Conservation (phyloP, 2,888 invertebrate genomes). For the Tetrapedia diversipes region DNA sequence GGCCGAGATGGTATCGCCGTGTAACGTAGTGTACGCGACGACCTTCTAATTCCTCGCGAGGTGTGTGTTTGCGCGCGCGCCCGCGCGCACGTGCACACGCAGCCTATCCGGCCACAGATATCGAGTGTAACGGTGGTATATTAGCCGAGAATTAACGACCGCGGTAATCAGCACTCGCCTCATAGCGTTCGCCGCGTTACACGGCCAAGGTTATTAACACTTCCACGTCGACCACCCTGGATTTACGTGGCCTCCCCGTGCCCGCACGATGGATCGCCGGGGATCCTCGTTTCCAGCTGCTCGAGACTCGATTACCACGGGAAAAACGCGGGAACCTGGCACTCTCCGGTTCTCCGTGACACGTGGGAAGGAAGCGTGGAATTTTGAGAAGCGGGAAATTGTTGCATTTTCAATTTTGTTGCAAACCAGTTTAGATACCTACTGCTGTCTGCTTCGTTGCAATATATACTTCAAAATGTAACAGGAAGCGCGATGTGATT, state of each 20-base stretch:
- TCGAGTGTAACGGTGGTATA: conserved; percentile 69
- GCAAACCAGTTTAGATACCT: no score
- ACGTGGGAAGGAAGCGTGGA: not conserved
- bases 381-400: no score
- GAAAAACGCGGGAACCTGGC: not conserved
- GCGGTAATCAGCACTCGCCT: conserved; percentile 72
- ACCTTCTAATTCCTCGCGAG: conserved; percentile 70
- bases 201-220: conserved; percentile 72
- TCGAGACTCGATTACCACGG: conserved; percentile 28
- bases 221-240: conserved; percentile 61
- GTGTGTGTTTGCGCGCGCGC: conserved; percentile 53
- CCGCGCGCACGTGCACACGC: conserved; percentile 52
- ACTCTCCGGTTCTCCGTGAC: not conserved
- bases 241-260: conserved; percentile 62
- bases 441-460: no score
- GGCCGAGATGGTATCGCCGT: conserved; percentile 64
- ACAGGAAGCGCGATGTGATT: no score
- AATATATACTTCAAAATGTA: no score
- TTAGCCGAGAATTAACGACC: conserved; percentile 71
- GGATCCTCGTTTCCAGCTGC: conserved; percentile 44
- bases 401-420: no score
- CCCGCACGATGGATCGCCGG: conserved; percentile 35
- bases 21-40: conserved; percentile 69
- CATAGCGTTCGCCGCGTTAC: conserved; percentile 69
- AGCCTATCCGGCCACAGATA: conserved; percentile 47